Conservation (phyloP, 2,888 invertebrate genomes). For the Dicranocentrus wangi region DNA sequence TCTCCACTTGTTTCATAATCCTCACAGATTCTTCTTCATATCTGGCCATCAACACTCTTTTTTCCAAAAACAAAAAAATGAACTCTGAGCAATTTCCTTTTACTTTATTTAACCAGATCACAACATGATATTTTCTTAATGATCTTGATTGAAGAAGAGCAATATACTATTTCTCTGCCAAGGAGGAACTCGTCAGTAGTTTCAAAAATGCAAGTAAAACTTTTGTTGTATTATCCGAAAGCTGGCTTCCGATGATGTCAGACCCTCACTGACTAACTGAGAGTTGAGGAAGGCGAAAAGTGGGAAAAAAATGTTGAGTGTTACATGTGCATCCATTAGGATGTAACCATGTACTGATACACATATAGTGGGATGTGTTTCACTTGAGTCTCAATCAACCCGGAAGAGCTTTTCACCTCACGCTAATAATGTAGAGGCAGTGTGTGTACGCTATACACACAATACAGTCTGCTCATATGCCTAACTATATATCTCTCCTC, state of each 20-base stretch:
- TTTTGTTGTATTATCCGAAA: background rate
- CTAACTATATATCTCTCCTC: background rate
- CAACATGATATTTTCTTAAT: background rate
- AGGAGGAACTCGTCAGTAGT: too few species aligned
- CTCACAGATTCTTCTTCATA: slow-evolving; percentile 11
- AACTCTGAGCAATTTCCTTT: background rate
- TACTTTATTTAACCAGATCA: slow-evolving; percentile 2
- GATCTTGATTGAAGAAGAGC: slow-evolving; percentile 1
- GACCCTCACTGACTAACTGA: slow-evolving; percentile 49
- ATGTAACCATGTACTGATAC: slow-evolving; percentile 61
- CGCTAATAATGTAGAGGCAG: too few species aligned
- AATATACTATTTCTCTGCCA: background rate
- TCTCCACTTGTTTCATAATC: slow-evolving; percentile 43
- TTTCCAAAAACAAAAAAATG: slow-evolving; percentile 1
- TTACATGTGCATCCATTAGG: slow-evolving; percentile 62
- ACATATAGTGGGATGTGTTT: slow-evolving; percentile 59
- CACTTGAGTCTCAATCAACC: slow-evolving; percentile 64
- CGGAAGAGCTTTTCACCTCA: slow-evolving; percentile 62
- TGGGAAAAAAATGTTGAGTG: slow-evolving; percentile 42
- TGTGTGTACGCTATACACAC: slow-evolving; percentile 20
- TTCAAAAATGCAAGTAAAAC: background rate
- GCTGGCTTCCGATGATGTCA: slow-evolving; percentile 35
- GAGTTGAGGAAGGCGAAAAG: slow-evolving; percentile 39
- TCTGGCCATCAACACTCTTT: slow-evolving; percentile 58
- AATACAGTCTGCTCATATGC: slow-evolving; percentile 1